Conservation (phyloP, 2,797 vertebrate species). For the Muscicapa striata region DNA sequence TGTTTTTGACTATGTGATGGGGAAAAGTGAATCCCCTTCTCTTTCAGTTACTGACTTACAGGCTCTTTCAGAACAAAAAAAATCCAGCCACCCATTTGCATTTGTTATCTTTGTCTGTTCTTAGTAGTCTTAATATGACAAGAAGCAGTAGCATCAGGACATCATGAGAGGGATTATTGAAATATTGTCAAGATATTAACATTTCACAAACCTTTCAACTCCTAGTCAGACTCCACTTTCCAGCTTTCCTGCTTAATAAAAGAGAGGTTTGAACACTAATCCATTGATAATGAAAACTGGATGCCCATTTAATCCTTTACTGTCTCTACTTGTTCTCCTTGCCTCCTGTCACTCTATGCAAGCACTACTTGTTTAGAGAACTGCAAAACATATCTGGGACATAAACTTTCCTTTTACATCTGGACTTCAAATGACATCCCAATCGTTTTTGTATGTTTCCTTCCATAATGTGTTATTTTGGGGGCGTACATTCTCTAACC, state of each 20-base stretch:
- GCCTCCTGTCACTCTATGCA: not conserved
- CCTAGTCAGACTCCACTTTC: conserved; percentile 16
- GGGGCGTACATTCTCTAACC: not conserved
- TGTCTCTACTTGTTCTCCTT: not conserved
- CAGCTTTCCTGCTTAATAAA: conserved; percentile 22
- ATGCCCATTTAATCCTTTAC: conserved; percentile 27
- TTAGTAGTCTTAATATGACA: not conserved
- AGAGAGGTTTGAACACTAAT: conserved; percentile 17
- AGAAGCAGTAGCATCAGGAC: not conserved
- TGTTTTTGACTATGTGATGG: not conserved
- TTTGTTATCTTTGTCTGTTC: not conserved
- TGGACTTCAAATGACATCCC: not conserved
- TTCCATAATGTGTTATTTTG: conserved; percentile 18
- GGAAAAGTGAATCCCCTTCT: not conserved
- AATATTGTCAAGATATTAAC: not conserved
- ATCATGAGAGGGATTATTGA: not conserved
- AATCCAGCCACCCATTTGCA: accelerated
- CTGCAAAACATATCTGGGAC: not conserved
- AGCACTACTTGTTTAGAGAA: not conserved
- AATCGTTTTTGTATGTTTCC: not conserved
- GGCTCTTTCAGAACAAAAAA: not conserved
- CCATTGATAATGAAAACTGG: conserved; percentile 40
- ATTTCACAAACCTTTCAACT: conserved; percentile 27
- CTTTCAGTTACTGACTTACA: not conserved
- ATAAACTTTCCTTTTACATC: not conserved